Conservation (phyloP, 2,888 invertebrate genomes). For the Himalopsyche anomala region DNA sequence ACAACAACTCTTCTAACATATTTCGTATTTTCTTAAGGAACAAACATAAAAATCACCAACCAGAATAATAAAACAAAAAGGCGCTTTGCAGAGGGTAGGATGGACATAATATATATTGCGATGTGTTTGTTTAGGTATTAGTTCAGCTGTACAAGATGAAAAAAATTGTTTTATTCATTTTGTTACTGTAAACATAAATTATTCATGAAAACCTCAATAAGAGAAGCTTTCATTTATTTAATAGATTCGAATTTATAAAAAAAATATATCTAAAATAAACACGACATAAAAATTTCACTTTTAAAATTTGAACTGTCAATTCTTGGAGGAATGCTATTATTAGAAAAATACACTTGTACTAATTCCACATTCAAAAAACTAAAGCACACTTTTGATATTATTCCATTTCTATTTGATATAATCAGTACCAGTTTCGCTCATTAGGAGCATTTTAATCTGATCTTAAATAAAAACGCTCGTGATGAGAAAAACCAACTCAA, state of each 20-base stretch:
- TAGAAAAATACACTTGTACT: too few species aligned
- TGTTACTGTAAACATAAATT: neutral
- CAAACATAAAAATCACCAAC: slow-evolving; percentile 36
- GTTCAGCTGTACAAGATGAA: neutral
- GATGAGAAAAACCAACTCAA: too few species aligned
- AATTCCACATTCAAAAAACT: too few species aligned
- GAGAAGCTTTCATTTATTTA: neutral
- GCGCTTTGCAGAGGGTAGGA: neutral
- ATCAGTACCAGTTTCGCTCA: too few species aligned
- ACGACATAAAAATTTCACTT: too few species aligned
- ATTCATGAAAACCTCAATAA: slow-evolving; percentile 20
- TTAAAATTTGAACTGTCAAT: too few species aligned
- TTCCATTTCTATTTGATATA: too few species aligned
- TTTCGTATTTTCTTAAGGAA: slow-evolving; percentile 28
- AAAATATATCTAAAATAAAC: neutral
- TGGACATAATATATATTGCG: slow-evolving; percentile 2
- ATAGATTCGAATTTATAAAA: neutral
- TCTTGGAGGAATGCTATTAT: too few species aligned
- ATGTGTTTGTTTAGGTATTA: slow-evolving; percentile 7
- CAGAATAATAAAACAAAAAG: slow-evolving; percentile 28
- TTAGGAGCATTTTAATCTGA: too few species aligned
- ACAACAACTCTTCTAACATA: slow-evolving; percentile 31
- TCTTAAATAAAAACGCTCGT: too few species aligned
- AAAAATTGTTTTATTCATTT: neutral
- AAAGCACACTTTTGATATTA: too few species aligned